These are phyloP conservation scores for Carposina sasakii DNA, from an alignment of 1,140 invertebrate genomes.

Conservation along the genomic window DNA sequence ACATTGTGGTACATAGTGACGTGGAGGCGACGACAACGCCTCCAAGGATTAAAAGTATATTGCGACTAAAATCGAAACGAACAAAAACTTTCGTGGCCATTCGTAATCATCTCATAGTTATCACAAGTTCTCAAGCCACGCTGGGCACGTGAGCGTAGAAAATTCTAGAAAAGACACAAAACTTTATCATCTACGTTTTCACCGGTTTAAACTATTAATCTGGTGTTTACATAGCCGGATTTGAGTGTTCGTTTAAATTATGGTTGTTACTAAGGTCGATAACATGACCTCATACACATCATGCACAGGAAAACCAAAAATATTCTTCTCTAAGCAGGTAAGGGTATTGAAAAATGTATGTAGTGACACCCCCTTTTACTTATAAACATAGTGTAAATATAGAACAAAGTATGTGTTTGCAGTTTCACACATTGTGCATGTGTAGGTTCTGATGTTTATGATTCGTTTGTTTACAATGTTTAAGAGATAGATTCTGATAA, in stretches of 20 bases:
- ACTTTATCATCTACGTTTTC: too few species aligned
- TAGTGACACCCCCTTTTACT: too few species aligned
- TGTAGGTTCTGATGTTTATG: too few species aligned
- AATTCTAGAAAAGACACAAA: constrained; percentile 54
- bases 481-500: too few species aligned
- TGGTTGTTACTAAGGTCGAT: constrained; percentile 67
- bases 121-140: constrained; percentile 32
- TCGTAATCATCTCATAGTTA: constrained; percentile 37
- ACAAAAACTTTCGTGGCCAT: constrained; percentile 59
- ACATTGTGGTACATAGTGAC: constrained; percentile 32
- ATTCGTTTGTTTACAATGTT: too few species aligned
- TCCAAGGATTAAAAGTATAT: constrained; percentile 61
- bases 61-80: constrained; percentile 53
- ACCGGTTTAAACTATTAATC: too few species aligned
- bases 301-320: constrained; percentile 68
- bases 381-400: too few species aligned
- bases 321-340: constrained; percentile 71
- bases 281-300: constrained; percentile 68
- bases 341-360: constrained; percentile 20
- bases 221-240: constrained; percentile 47
- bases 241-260: constrained; percentile 60
- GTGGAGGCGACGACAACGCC: constrained; percentile 54
- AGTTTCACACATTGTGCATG: too few species aligned
- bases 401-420: too few species aligned
- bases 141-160: constrained; percentile 55